These are phyloP conservation scores for Oncopodura yosiiana DNA, from an alignment of 1,140 invertebrate species.

Conservation along the genomic window DNA sequence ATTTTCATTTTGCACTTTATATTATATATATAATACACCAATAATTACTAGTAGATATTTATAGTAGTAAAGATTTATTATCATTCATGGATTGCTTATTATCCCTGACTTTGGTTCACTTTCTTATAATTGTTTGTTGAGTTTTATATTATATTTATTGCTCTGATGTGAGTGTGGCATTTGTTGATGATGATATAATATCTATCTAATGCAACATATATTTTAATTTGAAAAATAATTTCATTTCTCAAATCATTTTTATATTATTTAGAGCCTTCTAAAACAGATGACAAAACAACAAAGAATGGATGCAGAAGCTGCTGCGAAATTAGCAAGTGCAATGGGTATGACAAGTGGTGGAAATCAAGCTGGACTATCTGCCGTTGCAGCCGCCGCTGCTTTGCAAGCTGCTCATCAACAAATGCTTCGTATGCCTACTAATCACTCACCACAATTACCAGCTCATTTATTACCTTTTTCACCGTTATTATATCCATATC, in stretches of 20 bases:
- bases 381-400: conserved; percentile 58
- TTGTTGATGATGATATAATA: no score
- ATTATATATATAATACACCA: no score
- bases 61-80: no score
- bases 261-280: neutral
- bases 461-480: conserved; percentile 76
- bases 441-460: conserved; percentile 43
- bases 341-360: conserved; percentile 35
- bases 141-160: no score
- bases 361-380: conserved; percentile 36
- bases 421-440: conserved; percentile 45
- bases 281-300: conserved; percentile 35
- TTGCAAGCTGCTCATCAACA: conserved; percentile 49
- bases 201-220: no score
- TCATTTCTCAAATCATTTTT: neutral
- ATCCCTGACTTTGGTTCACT: no score
- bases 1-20: no score
- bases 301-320: conserved; percentile 40
- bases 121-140: no score
- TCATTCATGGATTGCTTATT: no score
- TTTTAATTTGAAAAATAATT: no score
- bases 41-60: no score
- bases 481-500: conserved; percentile 73
- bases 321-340: conserved; percentile 34
- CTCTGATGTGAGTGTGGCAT: no score